Percentiles rank a stretch among this genome's conserved stretches.
Conservation (phyloP, 1,140 invertebrate species). For the Dendroctonus ponderosae region DNA sequence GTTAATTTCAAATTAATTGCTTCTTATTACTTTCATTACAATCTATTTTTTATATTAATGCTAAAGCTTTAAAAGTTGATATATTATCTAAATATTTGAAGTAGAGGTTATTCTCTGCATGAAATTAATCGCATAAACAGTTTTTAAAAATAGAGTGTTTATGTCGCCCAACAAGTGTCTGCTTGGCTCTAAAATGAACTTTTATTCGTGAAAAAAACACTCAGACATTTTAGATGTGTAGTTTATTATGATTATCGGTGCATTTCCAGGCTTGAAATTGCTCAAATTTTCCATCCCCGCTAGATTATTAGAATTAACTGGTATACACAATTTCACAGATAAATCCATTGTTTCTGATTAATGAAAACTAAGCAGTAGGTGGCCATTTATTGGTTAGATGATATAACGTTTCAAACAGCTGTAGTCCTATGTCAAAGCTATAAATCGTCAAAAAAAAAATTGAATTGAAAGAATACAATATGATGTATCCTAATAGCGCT, state of each 20-base stretch:
- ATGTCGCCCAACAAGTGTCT: conserved; percentile 7
- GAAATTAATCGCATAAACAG: not conserved
- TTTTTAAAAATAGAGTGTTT: conserved; percentile 10
- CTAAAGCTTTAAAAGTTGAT: no score
- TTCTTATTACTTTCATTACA: no score
- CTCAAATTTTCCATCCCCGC: not conserved
- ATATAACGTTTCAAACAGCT: no score
- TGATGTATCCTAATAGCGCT: no score
- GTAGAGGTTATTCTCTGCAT: not conserved
- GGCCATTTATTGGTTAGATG: not conserved
- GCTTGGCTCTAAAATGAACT: not conserved
- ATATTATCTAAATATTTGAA: not conserved
- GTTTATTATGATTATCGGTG: not conserved
- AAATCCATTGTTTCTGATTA: not conserved
- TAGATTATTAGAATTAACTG: not conserved
- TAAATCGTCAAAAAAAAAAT: no score
- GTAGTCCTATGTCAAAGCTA: no score
- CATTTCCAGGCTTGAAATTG: not conserved
- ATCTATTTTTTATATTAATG: no score
- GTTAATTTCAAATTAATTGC: no score
- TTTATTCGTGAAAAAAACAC: not conserved
- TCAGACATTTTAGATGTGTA: not conserved
- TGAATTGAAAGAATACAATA: no score
- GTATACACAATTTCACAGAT: not conserved
- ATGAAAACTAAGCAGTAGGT: not conserved